Percentiles rank a stretch among this genome's conserved stretches.
These are phyloP conservation scores for Discoglossus pictus DNA, from an alignment of 2,797 vertebrate genomes.

Conservation along the genomic window DNA sequence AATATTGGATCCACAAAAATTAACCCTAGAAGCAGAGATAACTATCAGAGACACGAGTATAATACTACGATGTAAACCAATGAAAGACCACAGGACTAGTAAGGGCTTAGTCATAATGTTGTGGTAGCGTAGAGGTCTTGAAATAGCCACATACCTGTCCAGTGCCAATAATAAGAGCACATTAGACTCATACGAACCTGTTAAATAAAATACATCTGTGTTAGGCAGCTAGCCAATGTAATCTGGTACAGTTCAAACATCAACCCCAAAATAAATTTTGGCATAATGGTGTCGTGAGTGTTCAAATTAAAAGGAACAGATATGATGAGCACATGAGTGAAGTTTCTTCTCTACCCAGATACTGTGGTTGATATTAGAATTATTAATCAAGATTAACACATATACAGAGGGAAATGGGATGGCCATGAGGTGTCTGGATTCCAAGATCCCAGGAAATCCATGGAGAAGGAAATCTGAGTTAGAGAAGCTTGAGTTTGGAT, in stretches of 20 bases:
- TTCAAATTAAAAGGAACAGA: constrained; percentile 49
- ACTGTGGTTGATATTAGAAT: constrained; percentile 31
- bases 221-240: constrained; percentile 39
- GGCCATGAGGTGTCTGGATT: constrained; percentile 15
- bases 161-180: too few relatives aligned
- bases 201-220: constrained; percentile 57
- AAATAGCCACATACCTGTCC: too few relatives aligned
- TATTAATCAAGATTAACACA: constrained; percentile 36
- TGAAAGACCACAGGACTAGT: too few relatives aligned
- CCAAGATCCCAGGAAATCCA: constrained; percentile 53
- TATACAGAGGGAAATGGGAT: constrained; percentile 56
- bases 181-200: too few relatives aligned
- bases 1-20: constrained; percentile 47
- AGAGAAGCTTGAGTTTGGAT: constrained; percentile 37
- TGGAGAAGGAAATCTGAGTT: constrained; percentile 55
- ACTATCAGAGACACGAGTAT: too few relatives aligned
- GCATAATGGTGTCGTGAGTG: constrained; percentile 37
- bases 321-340: constrained; percentile 52
- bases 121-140: too few relatives aligned
- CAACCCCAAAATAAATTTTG: constrained; percentile 51
- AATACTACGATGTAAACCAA: too few relatives aligned
- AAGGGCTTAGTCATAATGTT: too few relatives aligned
- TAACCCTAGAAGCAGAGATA: too few relatives aligned
- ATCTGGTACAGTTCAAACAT: constrained; percentile 4
- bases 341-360: constrained; percentile 34